phyloP scores from a whole-genome alignment of 2,797 vertebrate species.

The Jordanella pulchra region DNA sequence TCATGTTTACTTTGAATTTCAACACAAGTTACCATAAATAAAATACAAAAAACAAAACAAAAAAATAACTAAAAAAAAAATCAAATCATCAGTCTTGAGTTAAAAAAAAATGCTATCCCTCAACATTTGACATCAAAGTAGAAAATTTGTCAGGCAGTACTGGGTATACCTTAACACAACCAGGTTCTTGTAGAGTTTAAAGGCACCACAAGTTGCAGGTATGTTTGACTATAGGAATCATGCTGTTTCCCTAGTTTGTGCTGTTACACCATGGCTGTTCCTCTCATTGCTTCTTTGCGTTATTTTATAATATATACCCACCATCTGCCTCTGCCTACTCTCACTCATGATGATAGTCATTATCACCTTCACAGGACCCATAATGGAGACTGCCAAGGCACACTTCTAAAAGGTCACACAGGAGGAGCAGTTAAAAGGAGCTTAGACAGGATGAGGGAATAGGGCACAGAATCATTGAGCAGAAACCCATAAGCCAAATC shows the following conservation, averaged over 20 bases:
- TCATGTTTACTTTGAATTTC: no score
- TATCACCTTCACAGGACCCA: constrained; percentile 56
- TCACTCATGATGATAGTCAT: constrained; percentile 58
- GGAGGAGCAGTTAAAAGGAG: constrained; percentile 34
- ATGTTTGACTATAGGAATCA: constrained; percentile 36
- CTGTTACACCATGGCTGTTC: constrained; percentile 16
- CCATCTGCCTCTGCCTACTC: constrained; percentile 41
- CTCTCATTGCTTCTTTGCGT: constrained; percentile 13
- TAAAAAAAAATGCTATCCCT: constrained; percentile 31
- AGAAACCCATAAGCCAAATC: constrained; percentile 9
- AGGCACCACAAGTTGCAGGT: constrained; percentile 39
- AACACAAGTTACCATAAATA: no score
- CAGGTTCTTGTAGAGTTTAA: constrained; percentile 27
- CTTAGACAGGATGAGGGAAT: constrained; percentile 28
- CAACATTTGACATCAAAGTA: constrained; percentile 20
- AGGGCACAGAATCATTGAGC: constrained; percentile 27
- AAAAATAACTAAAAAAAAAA: constrained; percentile 16
- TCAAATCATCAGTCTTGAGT: constrained; percentile 32
- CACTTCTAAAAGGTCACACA: constrained; percentile 59
- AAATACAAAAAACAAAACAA: not conserved
- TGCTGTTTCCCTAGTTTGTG: constrained; percentile 21
- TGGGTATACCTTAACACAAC: constrained; percentile 15
- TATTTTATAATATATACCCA: constrained; percentile 39
- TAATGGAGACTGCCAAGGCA: constrained; percentile 48
- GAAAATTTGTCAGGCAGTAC: constrained; percentile 27